Evolutionary conservation across 1,140 invertebrate genomes (phyloP).

Genomic region (Diorhabda sublineata): DNA sequence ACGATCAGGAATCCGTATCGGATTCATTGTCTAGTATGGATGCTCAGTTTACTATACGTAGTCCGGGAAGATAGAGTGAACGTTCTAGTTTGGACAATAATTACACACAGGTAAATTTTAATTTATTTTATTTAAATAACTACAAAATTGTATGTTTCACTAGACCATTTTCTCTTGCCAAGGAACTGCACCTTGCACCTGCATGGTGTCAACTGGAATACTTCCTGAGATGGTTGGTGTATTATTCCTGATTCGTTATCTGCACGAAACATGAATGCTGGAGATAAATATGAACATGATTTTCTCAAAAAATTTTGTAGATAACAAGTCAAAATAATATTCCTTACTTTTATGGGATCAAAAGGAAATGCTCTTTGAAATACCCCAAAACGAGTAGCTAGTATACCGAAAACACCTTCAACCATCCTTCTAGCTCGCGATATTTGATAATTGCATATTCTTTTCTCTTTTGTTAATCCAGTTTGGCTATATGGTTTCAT

Average conservation of each 20-base stretch:
- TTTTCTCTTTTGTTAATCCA: slow-evolving; percentile 1
- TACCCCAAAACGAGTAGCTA: background rate
- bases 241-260: background rate
- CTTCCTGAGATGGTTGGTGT: background rate
- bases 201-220: background rate
- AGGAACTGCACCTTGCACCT: background rate
- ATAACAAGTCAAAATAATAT: background rate
- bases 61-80: background rate
- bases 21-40: too few species aligned
- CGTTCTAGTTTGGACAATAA: background rate
- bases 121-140: background rate
- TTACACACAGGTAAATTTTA: background rate
- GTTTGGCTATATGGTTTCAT: background rate
- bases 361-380: background rate
- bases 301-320: background rate
- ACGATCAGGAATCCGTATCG: too few species aligned
- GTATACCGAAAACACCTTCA: background rate
- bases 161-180: background rate
- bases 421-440: background rate
- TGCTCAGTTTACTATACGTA: too few species aligned
- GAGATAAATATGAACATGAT: background rate
- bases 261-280: background rate
- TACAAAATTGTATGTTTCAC: background rate
- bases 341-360: background rate
- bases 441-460: background rate